These are phyloP conservation scores for Alcedo quadribrachys DNA, from an alignment of 2,797 vertebrate species.

Conservation along the genomic window DNA sequence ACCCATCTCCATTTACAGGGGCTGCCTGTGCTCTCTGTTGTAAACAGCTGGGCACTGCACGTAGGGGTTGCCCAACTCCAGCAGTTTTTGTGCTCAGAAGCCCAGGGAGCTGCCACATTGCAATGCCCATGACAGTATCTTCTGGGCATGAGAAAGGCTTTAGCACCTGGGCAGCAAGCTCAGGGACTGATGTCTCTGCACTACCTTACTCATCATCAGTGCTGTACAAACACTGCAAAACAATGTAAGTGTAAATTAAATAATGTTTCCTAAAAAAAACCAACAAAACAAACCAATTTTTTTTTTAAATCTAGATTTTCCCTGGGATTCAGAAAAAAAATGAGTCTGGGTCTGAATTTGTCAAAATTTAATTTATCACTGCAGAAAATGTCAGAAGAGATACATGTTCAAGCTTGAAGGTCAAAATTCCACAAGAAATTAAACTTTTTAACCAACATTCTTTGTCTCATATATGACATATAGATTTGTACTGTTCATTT, in stretches of 20 bases:
- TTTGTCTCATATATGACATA: neutral
- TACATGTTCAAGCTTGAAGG: neutral
- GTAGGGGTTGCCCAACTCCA: neutral
- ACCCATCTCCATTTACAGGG: neutral
- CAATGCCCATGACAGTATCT: accelerated
- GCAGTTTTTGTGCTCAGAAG: neutral
- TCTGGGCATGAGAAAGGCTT: neutral
- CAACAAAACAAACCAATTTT: too few relatives aligned
- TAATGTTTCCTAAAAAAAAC: neutral
- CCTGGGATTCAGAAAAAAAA: neutral
- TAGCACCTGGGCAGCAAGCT: accelerated
- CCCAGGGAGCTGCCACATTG: neutral
- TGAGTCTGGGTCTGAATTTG: neutral
- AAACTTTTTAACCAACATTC: neutral
- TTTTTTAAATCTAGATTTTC: neutral
- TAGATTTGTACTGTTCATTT: neutral
- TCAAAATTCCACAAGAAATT: neutral
- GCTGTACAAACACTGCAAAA: neutral
- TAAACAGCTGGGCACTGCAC: accelerated
- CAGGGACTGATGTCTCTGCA: neutral
- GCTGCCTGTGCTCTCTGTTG: neutral
- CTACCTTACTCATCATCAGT: accelerated
- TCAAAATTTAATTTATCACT: neutral
- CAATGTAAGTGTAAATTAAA: neutral
- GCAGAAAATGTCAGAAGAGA: neutral